Evolutionary conservation across 2,113 vertebrate genomes (phyloP).

Genomic region (Ardeotis arabs): DNA sequence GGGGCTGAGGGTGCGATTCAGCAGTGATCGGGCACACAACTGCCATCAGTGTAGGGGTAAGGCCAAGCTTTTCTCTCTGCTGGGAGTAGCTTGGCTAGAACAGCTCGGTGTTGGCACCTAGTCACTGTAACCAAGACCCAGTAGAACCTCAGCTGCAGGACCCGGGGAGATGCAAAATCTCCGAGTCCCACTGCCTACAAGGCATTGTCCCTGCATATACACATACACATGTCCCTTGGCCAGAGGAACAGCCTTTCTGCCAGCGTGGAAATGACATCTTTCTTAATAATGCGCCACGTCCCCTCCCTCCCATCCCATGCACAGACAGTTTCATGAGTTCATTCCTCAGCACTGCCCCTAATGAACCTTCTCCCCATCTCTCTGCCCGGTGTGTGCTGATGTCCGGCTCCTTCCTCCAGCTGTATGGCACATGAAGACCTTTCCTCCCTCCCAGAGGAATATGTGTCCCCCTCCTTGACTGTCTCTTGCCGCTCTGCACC

Average conservation of each 20-base stretch:
- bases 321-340: fast-evolving
- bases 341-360: neutral
- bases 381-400: fast-evolving
- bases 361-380: fast-evolving
- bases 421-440: neutral
- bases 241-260: neutral
- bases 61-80: neutral
- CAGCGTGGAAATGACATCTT: neutral
- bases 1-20: neutral
- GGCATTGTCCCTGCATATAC: neutral
- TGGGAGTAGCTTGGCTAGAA: neutral
- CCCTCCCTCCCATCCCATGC: neutral
- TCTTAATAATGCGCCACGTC: neutral
- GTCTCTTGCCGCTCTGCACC: neutral
- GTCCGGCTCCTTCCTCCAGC: neutral
- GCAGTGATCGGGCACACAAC: neutral
- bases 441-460: neutral
- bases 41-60: neutral
- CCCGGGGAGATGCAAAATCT: neutral
- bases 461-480: too few species aligned
- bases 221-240: neutral
- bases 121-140: neutral
- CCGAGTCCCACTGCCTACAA: neutral
- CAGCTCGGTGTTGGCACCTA: neutral
- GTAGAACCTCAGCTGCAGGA: neutral